Evolutionary conservation across 2,888 invertebrate species (phyloP), one percentile per base, ranked within the genome.

Genomic region (Cheilosia soror): DNA sequence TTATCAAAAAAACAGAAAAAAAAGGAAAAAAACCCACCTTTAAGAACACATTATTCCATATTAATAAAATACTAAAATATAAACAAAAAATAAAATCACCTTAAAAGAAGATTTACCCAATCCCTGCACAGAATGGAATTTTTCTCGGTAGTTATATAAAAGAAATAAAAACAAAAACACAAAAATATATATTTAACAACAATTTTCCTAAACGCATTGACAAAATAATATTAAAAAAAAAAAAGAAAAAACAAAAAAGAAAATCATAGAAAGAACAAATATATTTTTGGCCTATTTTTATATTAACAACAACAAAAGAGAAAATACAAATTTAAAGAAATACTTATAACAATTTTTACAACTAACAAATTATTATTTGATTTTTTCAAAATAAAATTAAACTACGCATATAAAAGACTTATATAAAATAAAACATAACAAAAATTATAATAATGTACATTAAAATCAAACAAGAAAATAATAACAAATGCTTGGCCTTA

Each of bases 281-380:
- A 85, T 85, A 85, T 85, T 85, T 85, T 85, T 85, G 85, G 85
- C 85, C 85, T 85, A 85, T 85, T 85, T 85, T 85, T 85, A 80
- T 85, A 85, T 80, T 80, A 79, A 72, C 62, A 75, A 79, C 58
- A 78, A 69, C 62, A 79, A 77, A 20, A 55, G 37, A 63, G 37
- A 66, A 60, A 80, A 80, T 80, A 85, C 80, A 85, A 81, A 85
- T 76, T 72, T 80, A 81, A 79, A 84, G 33, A 53, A 49, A 71
- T 42, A 40, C 20, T 25, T 29, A 62, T 69, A 58, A 84, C 57
- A 44, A 80, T 81, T 85, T 85, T 76, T 80, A 85, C 66, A 80
- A 85, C 66, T 77, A 72, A 76, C 40, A 58, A 66, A 47, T 58
- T 68, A 47, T 49, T 13, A 49, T 65, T 65, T 65, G 29, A 60